phyloP scores from a whole-genome alignment of 2,888 invertebrate genomes.

The Thalpophila matura region DNA sequence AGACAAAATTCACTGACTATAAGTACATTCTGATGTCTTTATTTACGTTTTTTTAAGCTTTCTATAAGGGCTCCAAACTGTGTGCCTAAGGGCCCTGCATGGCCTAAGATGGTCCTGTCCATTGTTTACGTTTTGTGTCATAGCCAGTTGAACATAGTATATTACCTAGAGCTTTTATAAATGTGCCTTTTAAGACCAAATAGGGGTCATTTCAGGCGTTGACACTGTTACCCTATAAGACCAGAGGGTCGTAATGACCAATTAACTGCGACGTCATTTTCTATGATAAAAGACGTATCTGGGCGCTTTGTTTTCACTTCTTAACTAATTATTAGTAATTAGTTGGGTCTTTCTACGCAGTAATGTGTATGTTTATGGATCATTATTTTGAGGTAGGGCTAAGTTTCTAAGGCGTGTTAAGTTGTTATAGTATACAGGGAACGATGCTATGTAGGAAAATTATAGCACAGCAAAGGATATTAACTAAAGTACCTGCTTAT shows the following conservation, averaged over 20 bases:
- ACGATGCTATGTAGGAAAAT: not conserved
- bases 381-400: constrained; percentile 5
- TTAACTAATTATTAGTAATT: constrained; percentile 35
- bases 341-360: not conserved
- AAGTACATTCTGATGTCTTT: no score
- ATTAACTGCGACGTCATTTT: constrained; percentile 21
- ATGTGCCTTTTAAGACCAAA: constrained; percentile 18
- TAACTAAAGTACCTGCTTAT: not conserved
- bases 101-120: no score
- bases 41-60: no score
- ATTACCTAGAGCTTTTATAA: not conserved
- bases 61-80: no score
- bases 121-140: no score
- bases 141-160: no score
- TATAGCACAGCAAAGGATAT: not conserved
- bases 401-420: not conserved
- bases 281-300: constrained; percentile 15
- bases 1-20: no score
- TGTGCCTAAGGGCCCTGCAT: no score
- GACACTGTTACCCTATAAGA: constrained; percentile 25
- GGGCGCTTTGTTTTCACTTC: constrained; percentile 19
- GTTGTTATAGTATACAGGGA: not conserved
- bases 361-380: constrained; percentile 3
- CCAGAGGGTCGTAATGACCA: constrained; percentile 27
- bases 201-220: constrained; percentile 41